phyloP scores from a whole-genome alignment of 1,140 invertebrate genomes.

The Rhagoletis pomonella region DNA sequence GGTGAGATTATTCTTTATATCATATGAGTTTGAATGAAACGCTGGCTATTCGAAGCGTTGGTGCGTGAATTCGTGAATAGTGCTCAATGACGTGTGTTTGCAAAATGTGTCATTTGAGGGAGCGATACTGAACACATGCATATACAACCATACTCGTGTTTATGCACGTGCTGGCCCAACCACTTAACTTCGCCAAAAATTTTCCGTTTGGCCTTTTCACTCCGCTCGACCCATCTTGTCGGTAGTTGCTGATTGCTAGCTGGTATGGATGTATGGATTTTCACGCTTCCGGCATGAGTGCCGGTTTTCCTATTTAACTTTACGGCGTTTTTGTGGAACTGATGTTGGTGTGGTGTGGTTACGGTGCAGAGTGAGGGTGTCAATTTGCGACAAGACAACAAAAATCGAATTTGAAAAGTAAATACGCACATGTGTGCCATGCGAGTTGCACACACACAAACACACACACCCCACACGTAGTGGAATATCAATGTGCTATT shows the following conservation, averaged over 20 bases:
- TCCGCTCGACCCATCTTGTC: neutral
- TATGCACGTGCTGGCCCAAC: neutral
- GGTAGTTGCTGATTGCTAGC: conserved; percentile 7
- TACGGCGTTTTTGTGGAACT: neutral
- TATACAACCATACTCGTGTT: neutral
- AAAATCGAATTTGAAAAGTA: conserved; percentile 57
- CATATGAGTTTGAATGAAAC: neutral
- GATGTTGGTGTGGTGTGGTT: neutral
- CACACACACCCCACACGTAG: neutral
- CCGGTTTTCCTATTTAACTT: neutral
- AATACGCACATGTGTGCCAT: conserved; percentile 37
- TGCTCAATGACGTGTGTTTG: neutral
- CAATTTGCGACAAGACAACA: conserved; percentile 55
- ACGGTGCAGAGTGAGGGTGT: conserved; percentile 43
- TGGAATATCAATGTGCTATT: neutral
- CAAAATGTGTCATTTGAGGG: neutral
- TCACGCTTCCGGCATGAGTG: conserved; percentile 59
- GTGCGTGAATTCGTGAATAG: conserved; percentile 33
- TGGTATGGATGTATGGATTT: conserved; percentile 55
- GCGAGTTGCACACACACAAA: neutral
- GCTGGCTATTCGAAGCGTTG: neutral
- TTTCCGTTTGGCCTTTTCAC: conserved; percentile 51
- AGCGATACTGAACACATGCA: neutral
- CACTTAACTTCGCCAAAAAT: conserved; percentile 43
- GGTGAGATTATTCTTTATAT: neutral